A percentile compares a stretch with the other conserved stretches of the same genome.
These are phyloP conservation scores for Rotaria socialis DNA, from an alignment of 2,888 invertebrate species.

Conservation along the genomic window DNA sequence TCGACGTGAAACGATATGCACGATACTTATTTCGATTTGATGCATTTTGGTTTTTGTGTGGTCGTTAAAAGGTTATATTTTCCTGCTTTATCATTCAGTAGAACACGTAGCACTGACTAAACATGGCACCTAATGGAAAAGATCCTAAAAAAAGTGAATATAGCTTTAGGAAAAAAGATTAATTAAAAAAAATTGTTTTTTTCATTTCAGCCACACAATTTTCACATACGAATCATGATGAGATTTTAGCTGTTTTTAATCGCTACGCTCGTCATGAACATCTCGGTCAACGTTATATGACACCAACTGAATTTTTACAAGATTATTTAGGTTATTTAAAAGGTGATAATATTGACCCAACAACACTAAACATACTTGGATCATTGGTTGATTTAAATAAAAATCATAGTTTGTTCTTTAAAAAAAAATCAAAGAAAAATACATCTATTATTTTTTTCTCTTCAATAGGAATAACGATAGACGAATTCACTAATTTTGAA, in stretches of 20 bases:
- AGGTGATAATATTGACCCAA: slow-evolving; percentile 43
- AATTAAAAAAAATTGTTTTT: not conserved
- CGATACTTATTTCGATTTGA: not conserved
- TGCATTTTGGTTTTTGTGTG: not conserved
- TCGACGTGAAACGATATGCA: not conserved
- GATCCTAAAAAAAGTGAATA: not conserved
- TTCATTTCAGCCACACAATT: not conserved
- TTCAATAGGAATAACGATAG: slow-evolving; percentile 50
- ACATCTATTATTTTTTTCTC: not conserved
- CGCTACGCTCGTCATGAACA: slow-evolving; percentile 26
- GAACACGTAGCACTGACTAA: not conserved
- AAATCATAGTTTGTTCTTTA: slow-evolving; percentile 26
- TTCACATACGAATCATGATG: not conserved
- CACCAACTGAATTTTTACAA: slow-evolving; percentile 42
- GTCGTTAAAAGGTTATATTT: not conserved
- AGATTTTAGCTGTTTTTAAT: not conserved
- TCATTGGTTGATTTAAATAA: slow-evolving; percentile 43
- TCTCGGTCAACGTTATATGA: slow-evolving; percentile 18
- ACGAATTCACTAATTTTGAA: slow-evolving; percentile 97
- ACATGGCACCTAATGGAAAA: not conserved
- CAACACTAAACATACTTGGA: slow-evolving; percentile 43
- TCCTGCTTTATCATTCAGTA: not conserved
- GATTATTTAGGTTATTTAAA: slow-evolving; percentile 43
- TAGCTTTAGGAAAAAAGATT: not conserved
- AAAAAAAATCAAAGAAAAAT: not conserved